Evolutionary conservation across 2,797 vertebrate species (phyloP).

Genomic region (Morelia viridis): DNA sequence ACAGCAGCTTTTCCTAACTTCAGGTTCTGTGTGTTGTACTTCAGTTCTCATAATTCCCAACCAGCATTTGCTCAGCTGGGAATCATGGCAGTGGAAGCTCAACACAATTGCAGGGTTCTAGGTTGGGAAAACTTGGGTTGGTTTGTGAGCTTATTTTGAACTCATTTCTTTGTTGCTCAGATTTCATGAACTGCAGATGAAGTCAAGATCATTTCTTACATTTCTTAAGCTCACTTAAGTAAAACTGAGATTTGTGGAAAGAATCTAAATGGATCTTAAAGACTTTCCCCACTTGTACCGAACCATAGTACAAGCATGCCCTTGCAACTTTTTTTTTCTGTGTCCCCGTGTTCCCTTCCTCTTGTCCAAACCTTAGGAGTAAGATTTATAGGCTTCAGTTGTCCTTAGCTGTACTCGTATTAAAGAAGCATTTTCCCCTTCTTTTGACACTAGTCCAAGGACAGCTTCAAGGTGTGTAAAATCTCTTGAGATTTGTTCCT

Average conservation of each 20-base stretch:
- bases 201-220: not conserved
- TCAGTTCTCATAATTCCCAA: not conserved
- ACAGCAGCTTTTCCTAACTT: not conserved
- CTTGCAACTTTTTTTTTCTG: too few relatives aligned
- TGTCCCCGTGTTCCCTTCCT: too few relatives aligned
- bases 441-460: too few relatives aligned
- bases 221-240: not conserved
- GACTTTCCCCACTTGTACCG: too few relatives aligned
- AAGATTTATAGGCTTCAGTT: too few relatives aligned
- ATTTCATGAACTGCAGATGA: not conserved
- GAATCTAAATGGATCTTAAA: too few relatives aligned
- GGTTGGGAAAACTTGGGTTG: not conserved
- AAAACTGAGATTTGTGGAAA: not conserved
- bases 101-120: not conserved
- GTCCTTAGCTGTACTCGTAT: too few relatives aligned
- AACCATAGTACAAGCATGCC: too few relatives aligned
- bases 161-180: not conserved
- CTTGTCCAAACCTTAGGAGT: too few relatives aligned
- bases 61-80: not conserved
- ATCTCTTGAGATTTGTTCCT: too few relatives aligned
- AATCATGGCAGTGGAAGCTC: not conserved
- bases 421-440: too few relatives aligned
- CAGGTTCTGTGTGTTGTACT: not conserved
- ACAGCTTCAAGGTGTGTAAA: too few relatives aligned
- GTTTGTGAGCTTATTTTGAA: not conserved